phyloP scores from a whole-genome alignment of 2,888 invertebrate genomes.

The Hyles lineata region DNA sequence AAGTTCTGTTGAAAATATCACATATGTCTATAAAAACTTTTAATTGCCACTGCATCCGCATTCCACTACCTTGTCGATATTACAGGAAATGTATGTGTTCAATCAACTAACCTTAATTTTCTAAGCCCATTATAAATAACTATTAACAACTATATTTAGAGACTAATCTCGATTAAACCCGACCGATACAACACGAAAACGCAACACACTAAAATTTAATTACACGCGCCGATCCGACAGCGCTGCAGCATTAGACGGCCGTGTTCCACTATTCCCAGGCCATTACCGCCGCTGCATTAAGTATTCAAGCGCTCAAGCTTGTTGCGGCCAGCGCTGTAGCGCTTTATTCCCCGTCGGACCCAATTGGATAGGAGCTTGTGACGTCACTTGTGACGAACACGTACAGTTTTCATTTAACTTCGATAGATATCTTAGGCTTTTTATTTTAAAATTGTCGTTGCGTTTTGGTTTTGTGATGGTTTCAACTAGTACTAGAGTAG shows the following conservation, averaged over 20 bases:
- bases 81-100: too few species aligned
- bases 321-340: slow-evolving; percentile 6
- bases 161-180: neutral
- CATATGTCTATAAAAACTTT: too few species aligned
- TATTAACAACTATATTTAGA: neutral
- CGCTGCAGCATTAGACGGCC: slow-evolving; percentile 40
- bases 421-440: neutral
- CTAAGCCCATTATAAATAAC: neutral
- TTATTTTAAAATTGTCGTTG: too few species aligned
- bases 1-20: too few species aligned
- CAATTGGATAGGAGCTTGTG: neutral
- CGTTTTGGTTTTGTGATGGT: too few species aligned
- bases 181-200: slow-evolving; percentile 26
- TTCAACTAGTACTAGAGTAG: too few species aligned
- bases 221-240: slow-evolving; percentile 38
- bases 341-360: slow-evolving; percentile 23
- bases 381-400: slow-evolving; percentile 7
- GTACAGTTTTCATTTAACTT: neutral
- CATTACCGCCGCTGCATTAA: slow-evolving; percentile 13
- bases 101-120: neutral
- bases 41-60: too few species aligned
- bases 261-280: slow-evolving; percentile 31
- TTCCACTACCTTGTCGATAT: too few species aligned
- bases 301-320: slow-evolving; percentile 19
- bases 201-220: slow-evolving; percentile 38